Evolutionary conservation across 2,888 invertebrate species (phyloP).

Genomic region (Bellardia bayeri): DNA sequence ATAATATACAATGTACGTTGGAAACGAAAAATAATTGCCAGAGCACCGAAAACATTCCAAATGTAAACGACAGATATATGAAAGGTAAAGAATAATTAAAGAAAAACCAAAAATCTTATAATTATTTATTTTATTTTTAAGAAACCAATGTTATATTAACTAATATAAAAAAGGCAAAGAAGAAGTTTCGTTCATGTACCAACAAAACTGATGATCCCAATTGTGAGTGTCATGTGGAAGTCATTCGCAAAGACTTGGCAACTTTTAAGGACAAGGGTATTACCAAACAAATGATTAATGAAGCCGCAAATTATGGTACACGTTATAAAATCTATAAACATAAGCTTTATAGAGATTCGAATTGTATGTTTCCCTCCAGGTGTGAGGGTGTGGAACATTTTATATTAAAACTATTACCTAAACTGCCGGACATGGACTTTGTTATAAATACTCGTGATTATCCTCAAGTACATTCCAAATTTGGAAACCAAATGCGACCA

Average conservation of each 20-base stretch:
- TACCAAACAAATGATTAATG: conserved; percentile 87
- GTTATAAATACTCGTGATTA: conserved; percentile 96
- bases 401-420: conserved; percentile 87
- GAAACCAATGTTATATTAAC: conserved; percentile 78
- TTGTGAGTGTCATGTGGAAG: conserved; percentile 87
- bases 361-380: conserved; percentile 96
- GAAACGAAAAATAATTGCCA: conserved; percentile 46
- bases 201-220: conserved; percentile 82
- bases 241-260: conserved; percentile 89
- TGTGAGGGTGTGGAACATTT: conserved; percentile 97
- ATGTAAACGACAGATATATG: conserved; percentile 45
- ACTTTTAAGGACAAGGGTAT: conserved; percentile 89
- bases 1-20: conserved; percentile 34
- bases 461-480: conserved; percentile 89
- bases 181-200: conserved; percentile 86
- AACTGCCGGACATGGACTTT: conserved; percentile 93
- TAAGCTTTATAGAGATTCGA: conserved; percentile 91
- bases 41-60: not conserved
- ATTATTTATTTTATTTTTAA: not conserved
- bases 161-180: conserved; percentile 85
- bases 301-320: conserved; percentile 87
- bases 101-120: not conserved
- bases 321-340: conserved; percentile 93
- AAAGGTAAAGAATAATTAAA: conserved; percentile 43
- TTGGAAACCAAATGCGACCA: conserved; percentile 84